phyloP scores from a whole-genome alignment of 1,140 invertebrate species.

The Dendrolimus kikuchii region DNA sequence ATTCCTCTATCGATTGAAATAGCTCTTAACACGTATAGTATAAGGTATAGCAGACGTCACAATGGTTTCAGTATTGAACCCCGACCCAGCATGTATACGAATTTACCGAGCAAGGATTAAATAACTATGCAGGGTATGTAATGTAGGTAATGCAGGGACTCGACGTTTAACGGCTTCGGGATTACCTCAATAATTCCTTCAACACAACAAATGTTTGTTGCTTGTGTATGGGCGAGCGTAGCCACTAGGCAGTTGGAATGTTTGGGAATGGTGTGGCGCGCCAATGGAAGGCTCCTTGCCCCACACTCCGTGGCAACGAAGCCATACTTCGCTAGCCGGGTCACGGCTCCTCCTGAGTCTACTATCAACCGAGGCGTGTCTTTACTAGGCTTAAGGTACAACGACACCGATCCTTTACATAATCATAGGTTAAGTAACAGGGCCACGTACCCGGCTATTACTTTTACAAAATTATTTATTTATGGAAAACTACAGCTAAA shows the following conservation, averaged over 20 bases:
- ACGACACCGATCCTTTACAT: conserved; percentile 32
- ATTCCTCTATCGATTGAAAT: conserved; percentile 25
- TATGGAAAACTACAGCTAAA: too few species aligned
- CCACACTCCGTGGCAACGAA: conserved; percentile 22
- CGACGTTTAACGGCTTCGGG: conserved; percentile 63
- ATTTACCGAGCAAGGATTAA: conserved; percentile 54
- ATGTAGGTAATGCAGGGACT: conserved; percentile 63
- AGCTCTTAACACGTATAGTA: conserved; percentile 33
- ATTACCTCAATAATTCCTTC: conserved; percentile 62
- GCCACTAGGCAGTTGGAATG: conserved; percentile 24
- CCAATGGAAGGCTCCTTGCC: neutral
- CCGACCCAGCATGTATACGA: conserved; percentile 33
- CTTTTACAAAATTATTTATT: too few species aligned
- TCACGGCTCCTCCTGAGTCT: conserved; percentile 33
- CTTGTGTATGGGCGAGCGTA: conserved; percentile 21
- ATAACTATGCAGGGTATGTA: conserved; percentile 62
- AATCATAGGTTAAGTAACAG: conserved; percentile 33
- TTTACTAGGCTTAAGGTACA: conserved; percentile 28
- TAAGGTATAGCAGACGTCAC: conserved; percentile 30
- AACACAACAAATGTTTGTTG: conserved; percentile 61
- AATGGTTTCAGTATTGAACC: conserved; percentile 19
- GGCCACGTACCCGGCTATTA: too few species aligned
- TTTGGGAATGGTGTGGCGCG: conserved; percentile 24
- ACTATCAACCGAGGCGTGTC: conserved; percentile 30
- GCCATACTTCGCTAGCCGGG: conserved; percentile 35